phyloP scores from a whole-genome alignment of 92 coral and sea anemone species.

The Porites cylindrica region DNA sequence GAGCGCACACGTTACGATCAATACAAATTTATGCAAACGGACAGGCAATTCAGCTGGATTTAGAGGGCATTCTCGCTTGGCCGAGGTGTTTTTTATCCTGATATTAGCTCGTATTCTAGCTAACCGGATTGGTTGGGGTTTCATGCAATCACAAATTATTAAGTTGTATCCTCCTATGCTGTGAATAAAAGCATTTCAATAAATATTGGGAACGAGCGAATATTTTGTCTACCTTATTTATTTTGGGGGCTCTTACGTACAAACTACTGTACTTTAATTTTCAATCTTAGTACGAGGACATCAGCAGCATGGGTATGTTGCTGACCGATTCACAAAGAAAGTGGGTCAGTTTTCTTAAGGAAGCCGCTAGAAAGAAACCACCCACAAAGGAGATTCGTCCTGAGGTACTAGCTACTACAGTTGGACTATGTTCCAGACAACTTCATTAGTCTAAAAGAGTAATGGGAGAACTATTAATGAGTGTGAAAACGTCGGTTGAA shows the following conservation, averaged over 20 bases:
- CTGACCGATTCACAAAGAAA: constrained; percentile 88
- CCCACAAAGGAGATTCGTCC: constrained; percentile 71
- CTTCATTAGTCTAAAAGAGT: background rate
- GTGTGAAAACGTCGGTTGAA: too few relatives aligned
- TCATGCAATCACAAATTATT: too few relatives aligned
- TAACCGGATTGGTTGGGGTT: too few relatives aligned
- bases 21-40: too few relatives aligned
- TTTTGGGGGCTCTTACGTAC: background rate
- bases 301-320: constrained; percentile 83
- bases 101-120: too few relatives aligned
- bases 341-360: constrained; percentile 84
- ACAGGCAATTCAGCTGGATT: too few relatives aligned
- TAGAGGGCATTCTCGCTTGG: too few relatives aligned
- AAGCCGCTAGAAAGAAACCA: constrained; percentile 84
- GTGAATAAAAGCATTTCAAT: too few relatives aligned
- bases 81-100: too few relatives aligned
- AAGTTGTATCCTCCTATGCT: too few relatives aligned
- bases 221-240: background rate
- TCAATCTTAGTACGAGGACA: constrained; percentile 78
- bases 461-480: background rate
- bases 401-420: constrained; percentile 36
- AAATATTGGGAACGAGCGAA: too few relatives aligned
- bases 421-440: background rate
- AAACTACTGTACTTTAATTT: background rate
- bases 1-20: too few relatives aligned